Conservation (phyloP, 2,797 vertebrate genomes). For the Garrulus glandarius region DNA sequence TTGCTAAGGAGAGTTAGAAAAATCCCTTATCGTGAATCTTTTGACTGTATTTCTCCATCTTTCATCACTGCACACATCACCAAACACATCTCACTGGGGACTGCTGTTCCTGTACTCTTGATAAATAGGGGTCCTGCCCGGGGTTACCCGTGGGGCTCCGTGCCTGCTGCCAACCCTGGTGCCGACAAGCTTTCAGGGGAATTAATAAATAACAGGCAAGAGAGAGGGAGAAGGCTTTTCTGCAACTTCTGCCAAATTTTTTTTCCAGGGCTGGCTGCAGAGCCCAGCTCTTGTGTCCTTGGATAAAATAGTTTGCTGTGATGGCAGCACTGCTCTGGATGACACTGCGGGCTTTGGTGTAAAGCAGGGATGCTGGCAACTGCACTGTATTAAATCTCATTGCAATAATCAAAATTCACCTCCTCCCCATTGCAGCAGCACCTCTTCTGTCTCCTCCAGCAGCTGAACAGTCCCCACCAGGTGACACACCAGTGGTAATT, state of each 20-base stretch:
- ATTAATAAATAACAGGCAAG: slow-evolving; percentile 13
- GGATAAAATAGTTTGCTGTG: neutral
- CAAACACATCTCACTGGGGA: neutral
- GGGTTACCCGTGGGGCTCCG: neutral
- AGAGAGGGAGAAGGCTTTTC: neutral
- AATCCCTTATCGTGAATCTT: neutral
- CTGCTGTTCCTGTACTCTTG: neutral
- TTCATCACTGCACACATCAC: neutral
- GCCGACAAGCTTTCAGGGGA: neutral
- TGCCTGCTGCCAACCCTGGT: neutral
- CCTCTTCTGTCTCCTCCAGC: neutral
- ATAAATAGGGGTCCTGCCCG: neutral
- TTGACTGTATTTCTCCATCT: neutral
- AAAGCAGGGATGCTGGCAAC: neutral
- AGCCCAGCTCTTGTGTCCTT: neutral
- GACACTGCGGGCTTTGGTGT: rapidly evolving
- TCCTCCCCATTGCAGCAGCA: neutral
- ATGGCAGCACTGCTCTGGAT: neutral
- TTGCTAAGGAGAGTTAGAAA: neutral
- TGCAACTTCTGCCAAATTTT: neutral
- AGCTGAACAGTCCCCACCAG: neutral
- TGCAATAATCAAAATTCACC: neutral
- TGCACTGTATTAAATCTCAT: neutral
- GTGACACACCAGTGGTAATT: neutral
- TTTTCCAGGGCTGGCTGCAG: neutral